Evolutionary conservation across 2,797 vertebrate species (phyloP), one percentile per base, ranked within the genome.

Genomic region (Falco concolor): DNA sequence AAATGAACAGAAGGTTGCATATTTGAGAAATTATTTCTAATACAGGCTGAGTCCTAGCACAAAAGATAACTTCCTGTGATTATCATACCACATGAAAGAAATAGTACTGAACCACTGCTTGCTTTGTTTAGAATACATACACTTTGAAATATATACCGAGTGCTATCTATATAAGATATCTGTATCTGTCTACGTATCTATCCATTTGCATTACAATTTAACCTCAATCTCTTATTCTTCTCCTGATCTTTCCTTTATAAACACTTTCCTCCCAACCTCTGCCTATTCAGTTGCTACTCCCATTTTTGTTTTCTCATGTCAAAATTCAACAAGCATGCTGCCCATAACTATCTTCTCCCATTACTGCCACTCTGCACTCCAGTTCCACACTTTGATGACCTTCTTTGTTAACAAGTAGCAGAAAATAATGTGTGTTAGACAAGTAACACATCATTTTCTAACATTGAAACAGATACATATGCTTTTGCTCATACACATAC

Each of bases 1-100:
- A 96, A 84, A 84, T 54, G 87, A 96, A 95, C 95, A 96, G 93
- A 95, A 95, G 94, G 91, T 75, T 96, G 86, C 54, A 54, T 78
- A 95, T 93, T 84, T 84, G 56, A 90, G 80, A 92, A 92, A 95
- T 89, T 88, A 96, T 57, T 96, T 94, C 94, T 95, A 95, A 94
- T 90, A 94, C 16, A 88, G 38, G 56, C 47, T 84, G 81, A 90
- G 30, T 45, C 93, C 74, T 47, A 95, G 74, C 56, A 90, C 24
- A 95, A 83, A 96, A 87, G 85, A 74, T n/a, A 77, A 95, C n/a
- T 80, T 95, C 34, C 70, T 7, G 1, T 67, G 15, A 61, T 50
- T 82, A 93, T 53, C 24, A 49, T 50, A 70, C 0, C 3, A 45
- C 23, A 84, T 42, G 6, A 23, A 91, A 79, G 69, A 83, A 95